phyloP scores from a whole-genome alignment of 2,113 vertebrate genomes.

The Daubentonia madagascariensis region DNA sequence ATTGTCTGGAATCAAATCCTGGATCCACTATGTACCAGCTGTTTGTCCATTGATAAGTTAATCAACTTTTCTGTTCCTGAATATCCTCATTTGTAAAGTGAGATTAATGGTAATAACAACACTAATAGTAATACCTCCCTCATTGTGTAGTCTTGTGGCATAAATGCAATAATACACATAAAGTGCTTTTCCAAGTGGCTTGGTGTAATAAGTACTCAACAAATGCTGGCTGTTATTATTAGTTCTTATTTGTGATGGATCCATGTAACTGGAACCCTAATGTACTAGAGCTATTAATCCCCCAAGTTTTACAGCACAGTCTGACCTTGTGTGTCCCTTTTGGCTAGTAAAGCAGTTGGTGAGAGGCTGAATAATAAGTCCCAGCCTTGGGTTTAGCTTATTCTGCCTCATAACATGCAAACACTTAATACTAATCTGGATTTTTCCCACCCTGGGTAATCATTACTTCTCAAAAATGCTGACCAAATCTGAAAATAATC shows the following conservation, averaged over 20 bases:
- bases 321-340: slow-evolving; percentile 41
- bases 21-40: background rate
- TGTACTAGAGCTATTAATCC: background rate
- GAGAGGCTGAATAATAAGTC: slow-evolving; percentile 51
- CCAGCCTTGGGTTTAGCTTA: slow-evolving; percentile 32
- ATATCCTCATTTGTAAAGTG: background rate
- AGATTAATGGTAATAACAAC: background rate
- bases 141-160: background rate
- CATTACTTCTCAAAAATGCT: slow-evolving; percentile 72
- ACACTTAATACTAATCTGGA: slow-evolving; percentile 71
- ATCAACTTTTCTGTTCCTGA: background rate
- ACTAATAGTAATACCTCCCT: background rate
- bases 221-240: background rate
- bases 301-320: background rate
- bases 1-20: background rate
- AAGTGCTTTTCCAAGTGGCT: background rate
- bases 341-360: slow-evolving; percentile 27
- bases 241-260: slow-evolving; percentile 25
- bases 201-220: background rate
- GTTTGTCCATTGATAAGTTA: background rate
- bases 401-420: slow-evolving; percentile 61
- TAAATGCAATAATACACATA: background rate
- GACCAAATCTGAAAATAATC: slow-evolving; percentile 75
- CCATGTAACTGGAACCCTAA: background rate
- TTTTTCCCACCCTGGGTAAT: slow-evolving; percentile 71